Percentiles rank a stretch among this genome's conserved stretches.
Evolutionary conservation across 30 jellyfish, hydroid and myxozoan species (phyloP).

Genomic region (Haliclystus octoradiatus): DNA sequence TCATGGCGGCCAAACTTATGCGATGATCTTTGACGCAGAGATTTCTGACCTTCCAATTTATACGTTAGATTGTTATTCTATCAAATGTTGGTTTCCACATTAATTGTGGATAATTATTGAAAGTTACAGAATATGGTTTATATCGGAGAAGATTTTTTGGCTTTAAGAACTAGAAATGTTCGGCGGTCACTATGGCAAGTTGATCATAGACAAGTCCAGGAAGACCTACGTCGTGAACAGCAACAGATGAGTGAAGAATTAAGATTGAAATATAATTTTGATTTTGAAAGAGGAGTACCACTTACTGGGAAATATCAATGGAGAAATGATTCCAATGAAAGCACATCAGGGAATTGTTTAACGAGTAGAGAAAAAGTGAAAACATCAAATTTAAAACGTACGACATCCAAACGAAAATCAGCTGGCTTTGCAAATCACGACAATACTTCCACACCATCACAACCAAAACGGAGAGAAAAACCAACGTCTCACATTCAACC

Average conservation of each 20-base stretch:
- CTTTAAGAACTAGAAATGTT: slow-evolving; percentile 39
- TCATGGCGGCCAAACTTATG: not conserved
- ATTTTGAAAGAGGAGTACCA: slow-evolving; percentile 57
- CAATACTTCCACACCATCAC: too few species aligned
- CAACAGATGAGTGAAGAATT: slow-evolving; percentile 18
- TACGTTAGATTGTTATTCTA: not conserved
- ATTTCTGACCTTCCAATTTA: not conserved
- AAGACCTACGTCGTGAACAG: slow-evolving; percentile 57
- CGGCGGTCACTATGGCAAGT: slow-evolving; percentile 62
- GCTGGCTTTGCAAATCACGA: slow-evolving; percentile 1
- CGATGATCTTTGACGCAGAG: not conserved
- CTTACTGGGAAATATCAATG: slow-evolving; percentile 52
- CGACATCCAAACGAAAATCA: not conserved
- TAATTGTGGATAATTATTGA: not conserved
- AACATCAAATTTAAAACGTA: not conserved
- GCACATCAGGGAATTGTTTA: too few species aligned
- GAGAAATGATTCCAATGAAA: slow-evolving; percentile 3
- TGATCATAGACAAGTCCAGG: slow-evolving; percentile 38
- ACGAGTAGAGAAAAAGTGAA: too few species aligned
- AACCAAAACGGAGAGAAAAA: too few species aligned
- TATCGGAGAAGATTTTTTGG: not conserved
- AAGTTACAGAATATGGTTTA: not conserved
- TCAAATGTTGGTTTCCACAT: too few species aligned
- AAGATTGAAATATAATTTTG: slow-evolving; percentile 58
- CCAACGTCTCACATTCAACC: too few species aligned